Base-by-base conservation (phyloP, 2,888 invertebrate species). In the Machimus atricapillus region DNA sequence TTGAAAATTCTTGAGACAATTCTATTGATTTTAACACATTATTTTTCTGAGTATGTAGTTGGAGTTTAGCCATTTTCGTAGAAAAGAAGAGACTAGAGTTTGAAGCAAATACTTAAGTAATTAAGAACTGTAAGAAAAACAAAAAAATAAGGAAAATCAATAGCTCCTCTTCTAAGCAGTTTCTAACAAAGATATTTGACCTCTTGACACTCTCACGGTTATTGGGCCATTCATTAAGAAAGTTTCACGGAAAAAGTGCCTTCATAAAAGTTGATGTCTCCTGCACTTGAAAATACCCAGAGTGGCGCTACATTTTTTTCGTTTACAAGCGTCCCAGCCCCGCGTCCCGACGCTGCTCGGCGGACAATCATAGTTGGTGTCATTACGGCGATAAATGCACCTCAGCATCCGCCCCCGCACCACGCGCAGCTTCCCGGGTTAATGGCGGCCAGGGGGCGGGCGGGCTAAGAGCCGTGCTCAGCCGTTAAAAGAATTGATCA, bases 401-500 rank as follows among this genome's bases (percentile, higher is more conserved):
- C 58, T 19, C 52, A 8, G 19, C 82, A 40, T 34, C 82, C 4
- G 12, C 56, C 16, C n/a, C 3, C 82, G 7, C 56, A 31, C 58
- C 37, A 12, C 37, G 27, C 52, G 16, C n/a, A 82, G 23, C 37
- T 16, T 56, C 37, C 12, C 5, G 58, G 76, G 82, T 58, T 82
- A 82, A 66, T 82, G 82, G 23, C 0, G 19, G 16, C 16, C 37
- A 14, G 23, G 82, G 82, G 58, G 34, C 16, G 58, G 58, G n/a
- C 16, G 66, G 23, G 27, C 66, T 66, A 27, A 66, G 66, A 66
- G 9, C 58, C 34, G 37, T 82, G 46, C 82, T 82, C 37, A 66
- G 34, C 52, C 82, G 82, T 82, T 82, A 82, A 82, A 82, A 82
- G 82, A 58, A 82, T 58, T 82, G 82, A 82, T 37, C 82, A 82